Conservation (phyloP, 2,113 vertebrate genomes). For the Carollia perspicillata region DNA sequence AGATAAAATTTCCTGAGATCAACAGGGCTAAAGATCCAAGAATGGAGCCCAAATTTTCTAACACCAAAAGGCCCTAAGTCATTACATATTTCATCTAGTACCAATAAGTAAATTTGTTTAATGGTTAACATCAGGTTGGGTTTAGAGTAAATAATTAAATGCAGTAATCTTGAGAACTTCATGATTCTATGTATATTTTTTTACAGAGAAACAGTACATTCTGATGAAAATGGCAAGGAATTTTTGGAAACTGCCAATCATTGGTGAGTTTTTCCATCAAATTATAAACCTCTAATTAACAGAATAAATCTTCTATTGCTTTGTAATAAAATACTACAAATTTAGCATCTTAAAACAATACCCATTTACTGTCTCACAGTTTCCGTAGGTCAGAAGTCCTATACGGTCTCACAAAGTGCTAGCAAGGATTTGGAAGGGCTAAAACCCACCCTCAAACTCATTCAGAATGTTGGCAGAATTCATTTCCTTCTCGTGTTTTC, state of each 20-base stretch:
- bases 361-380: background rate
- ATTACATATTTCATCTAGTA: background rate
- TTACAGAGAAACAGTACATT: background rate
- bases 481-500: background rate
- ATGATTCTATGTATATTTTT: background rate
- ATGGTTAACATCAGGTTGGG: background rate
- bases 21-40: background rate
- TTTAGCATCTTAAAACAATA: background rate
- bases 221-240: constrained; percentile 12
- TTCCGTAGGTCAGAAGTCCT: background rate
- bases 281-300: background rate
- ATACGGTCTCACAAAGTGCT: background rate
- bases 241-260: background rate
- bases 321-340: background rate
- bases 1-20: background rate
- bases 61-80: background rate
- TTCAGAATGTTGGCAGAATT: background rate
- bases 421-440: background rate
- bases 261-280: background rate
- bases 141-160: background rate
- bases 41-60: background rate
- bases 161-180: background rate
- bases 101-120: background rate
- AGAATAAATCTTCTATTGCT: background rate
- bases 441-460: background rate